A percentile compares a stretch with the other conserved stretches of the same genome.
Conservation (phyloP, 1,140 invertebrate species). For the Acromyrmex charruanus region DNA sequence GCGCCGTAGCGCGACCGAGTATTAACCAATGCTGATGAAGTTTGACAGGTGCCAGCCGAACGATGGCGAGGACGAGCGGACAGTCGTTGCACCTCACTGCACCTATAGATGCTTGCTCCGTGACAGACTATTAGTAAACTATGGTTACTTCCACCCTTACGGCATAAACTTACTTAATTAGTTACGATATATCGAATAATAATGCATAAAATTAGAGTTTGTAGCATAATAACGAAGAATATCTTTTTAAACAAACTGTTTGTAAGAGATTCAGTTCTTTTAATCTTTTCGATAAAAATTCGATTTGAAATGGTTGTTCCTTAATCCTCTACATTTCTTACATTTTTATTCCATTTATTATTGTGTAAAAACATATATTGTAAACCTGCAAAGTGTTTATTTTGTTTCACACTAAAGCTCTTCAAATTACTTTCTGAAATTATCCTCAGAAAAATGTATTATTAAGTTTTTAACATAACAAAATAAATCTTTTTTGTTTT, state of each 20-base stretch:
- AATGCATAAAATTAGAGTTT: not conserved
- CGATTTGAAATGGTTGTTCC: not conserved
- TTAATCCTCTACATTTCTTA: too few relatives aligned
- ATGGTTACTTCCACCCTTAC: not conserved
- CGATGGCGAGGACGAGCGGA: slow-evolving; percentile 46
- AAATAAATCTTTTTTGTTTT: too few relatives aligned
- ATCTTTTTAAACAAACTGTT: not conserved
- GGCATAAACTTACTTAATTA: slow-evolving; percentile 3
- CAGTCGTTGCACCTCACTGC: slow-evolving; percentile 39
- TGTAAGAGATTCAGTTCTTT: not conserved
- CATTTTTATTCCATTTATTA: too few relatives aligned
- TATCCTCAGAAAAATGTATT: too few relatives aligned
- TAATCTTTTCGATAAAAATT: not conserved
- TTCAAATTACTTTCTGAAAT: too few relatives aligned
- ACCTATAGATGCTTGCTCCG: slow-evolving; percentile 17
- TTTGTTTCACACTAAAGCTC: too few relatives aligned
- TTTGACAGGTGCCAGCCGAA: slow-evolving; percentile 76
- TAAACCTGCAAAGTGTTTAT: too few relatives aligned
- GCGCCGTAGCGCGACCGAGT: slow-evolving; percentile 57
- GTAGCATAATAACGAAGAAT: not conserved
- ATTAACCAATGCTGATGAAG: slow-evolving; percentile 77
- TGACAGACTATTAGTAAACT: slow-evolving; percentile 3
- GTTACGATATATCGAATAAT: not conserved
- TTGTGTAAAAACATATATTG: too few relatives aligned
- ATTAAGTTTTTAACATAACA: too few relatives aligned